These are phyloP conservation scores for Drosophila limbata DNA, from an alignment of 2,888 invertebrate genomes.

Conservation along the genomic window DNA sequence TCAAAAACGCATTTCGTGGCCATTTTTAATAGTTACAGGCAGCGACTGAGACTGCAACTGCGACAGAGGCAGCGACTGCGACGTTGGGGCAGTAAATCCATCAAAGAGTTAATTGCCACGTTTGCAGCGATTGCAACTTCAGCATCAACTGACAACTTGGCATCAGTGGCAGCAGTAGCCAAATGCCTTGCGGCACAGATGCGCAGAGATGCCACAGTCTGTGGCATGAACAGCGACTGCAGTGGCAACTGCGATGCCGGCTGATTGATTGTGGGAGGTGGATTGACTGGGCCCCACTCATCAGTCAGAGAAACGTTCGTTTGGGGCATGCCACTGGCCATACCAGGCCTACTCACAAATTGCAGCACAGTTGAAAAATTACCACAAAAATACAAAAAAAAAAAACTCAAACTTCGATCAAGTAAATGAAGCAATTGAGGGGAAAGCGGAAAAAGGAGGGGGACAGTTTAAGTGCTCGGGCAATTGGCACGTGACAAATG, in stretches of 20 bases:
- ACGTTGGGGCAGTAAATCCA: slow-evolving; percentile 64
- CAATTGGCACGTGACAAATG: slow-evolving; percentile 62
- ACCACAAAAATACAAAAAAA: slow-evolving; percentile 33
- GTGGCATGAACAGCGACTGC: slow-evolving; percentile 22
- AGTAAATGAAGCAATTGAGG: slow-evolving; percentile 12
- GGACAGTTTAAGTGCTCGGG: slow-evolving; percentile 38
- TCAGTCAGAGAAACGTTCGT: slow-evolving; percentile 15
- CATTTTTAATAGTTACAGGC: slow-evolving; percentile 65
- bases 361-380: slow-evolving; percentile 64
- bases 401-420: slow-evolving; percentile 33
- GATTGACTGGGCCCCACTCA: slow-evolving; percentile 29
- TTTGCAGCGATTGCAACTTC: slow-evolving; percentile 59
- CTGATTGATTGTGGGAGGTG: slow-evolving; percentile 64
- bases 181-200: slow-evolving; percentile 58
- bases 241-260: slow-evolving; percentile 14
- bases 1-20: slow-evolving; percentile 75
- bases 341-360: slow-evolving; percentile 18
- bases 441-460: not conserved
- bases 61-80: slow-evolving; percentile 23
- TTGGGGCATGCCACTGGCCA: slow-evolving; percentile 1
- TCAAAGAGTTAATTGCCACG: slow-evolving; percentile 79
- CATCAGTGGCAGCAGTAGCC: slow-evolving; percentile 56
- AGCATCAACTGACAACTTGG: slow-evolving; percentile 55
- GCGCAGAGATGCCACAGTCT: slow-evolving; percentile 55
- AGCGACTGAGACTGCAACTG: slow-evolving; percentile 12